These are phyloP conservation scores for Antigone vipio DNA, from an alignment of 2,113 vertebrate species.

Conservation along the genomic window DNA sequence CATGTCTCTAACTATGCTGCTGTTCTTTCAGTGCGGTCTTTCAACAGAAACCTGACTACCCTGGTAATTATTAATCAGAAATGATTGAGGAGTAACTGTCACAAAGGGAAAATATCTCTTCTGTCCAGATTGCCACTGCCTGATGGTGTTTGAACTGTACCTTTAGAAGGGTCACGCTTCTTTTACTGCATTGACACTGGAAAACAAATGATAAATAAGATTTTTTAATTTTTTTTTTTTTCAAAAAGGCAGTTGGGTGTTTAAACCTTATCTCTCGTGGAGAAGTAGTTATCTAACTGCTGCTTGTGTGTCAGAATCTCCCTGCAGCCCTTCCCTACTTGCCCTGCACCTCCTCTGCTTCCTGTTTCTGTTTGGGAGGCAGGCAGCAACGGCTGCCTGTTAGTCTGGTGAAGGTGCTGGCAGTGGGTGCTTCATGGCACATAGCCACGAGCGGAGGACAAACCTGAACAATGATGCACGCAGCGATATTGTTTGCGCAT, in stretches of 20 bases:
- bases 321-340: neutral
- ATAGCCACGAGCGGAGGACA: neutral
- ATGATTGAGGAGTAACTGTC: neutral
- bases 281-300: neutral
- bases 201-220: neutral
- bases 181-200: neutral
- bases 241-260: neutral
- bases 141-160: neutral
- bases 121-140: neutral
- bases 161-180: neutral
- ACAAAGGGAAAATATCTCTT: neutral
- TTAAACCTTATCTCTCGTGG: neutral
- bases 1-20: neutral
- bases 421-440: neutral
- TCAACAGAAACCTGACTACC: neutral
- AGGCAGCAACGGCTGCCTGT: neutral
- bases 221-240: neutral
- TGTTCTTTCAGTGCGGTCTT: neutral
- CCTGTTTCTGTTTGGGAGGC: neutral
- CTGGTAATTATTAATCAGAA: neutral
- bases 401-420: neutral
- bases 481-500: neutral
- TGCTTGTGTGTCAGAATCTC: neutral
- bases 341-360: neutral
- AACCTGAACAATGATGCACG: neutral